phyloP scores from a whole-genome alignment of 2,797 vertebrate genomes.

The Buceros bicornis region DNA sequence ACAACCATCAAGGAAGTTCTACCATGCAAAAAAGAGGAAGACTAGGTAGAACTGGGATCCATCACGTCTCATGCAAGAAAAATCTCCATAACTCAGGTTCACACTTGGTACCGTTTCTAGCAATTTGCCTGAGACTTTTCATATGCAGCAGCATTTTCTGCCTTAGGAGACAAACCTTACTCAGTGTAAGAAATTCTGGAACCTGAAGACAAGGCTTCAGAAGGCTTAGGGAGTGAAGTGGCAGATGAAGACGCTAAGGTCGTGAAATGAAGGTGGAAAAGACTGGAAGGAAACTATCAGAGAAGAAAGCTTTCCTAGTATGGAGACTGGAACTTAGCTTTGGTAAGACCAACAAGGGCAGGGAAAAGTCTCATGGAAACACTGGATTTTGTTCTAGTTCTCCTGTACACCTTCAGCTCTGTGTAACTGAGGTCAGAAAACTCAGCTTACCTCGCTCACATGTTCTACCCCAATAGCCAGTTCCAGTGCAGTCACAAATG shows the following conservation, averaged over 20 bases:
- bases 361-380: background rate
- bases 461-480: slow-evolving; percentile 95
- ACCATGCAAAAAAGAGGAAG: background rate
- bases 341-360: background rate
- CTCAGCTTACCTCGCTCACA: slow-evolving; percentile 92
- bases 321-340: background rate
- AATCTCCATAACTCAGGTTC: background rate
- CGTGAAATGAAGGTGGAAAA: background rate
- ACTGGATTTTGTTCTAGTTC: background rate
- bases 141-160: background rate
- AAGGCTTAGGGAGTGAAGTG: background rate
- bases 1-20: background rate
- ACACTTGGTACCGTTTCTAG: background rate
- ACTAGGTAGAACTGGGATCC: background rate
- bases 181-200: background rate
- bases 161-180: background rate
- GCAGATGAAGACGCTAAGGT: background rate
- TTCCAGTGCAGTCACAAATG: slow-evolving; percentile 97
- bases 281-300: background rate
- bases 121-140: background rate
- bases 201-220: background rate
- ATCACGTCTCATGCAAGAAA: background rate
- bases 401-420: background rate
- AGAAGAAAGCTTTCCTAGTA: background rate
- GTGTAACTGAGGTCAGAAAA: background rate